These are phyloP conservation scores for Heliconius melpomene DNA, from an alignment of 1,140 invertebrate genomes.

Conservation along the genomic window DNA sequence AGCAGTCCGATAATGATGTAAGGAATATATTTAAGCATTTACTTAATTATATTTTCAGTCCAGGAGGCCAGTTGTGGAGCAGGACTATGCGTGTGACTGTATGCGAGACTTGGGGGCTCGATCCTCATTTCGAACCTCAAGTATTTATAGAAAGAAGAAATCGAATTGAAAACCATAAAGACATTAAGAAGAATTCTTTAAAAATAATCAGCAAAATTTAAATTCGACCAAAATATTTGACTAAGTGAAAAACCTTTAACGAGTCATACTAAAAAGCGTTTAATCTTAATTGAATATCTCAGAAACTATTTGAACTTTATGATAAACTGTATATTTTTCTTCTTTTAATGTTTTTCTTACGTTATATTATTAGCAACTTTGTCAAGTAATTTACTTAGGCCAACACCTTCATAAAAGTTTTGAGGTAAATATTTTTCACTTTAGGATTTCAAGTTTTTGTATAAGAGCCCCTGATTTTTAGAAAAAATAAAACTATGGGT, in stretches of 20 bases:
- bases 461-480: too few species aligned
- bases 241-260: background rate
- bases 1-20: slow-evolving; percentile 21
- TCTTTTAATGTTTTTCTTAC: background rate
- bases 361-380: background rate
- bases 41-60: background rate
- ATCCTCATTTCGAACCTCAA: too few species aligned
- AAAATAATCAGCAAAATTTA: background rate
- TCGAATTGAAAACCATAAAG: background rate
- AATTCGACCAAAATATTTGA: background rate
- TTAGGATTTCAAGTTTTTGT: background rate
- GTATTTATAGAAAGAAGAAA: background rate
- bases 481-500: too few species aligned
- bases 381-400: background rate
- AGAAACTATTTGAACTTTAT: background rate
- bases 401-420: background rate
- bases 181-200: background rate
- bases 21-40: background rate
- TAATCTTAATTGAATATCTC: slow-evolving; percentile 5
- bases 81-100: too few species aligned
- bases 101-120: too few species aligned
- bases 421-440: slow-evolving; percentile 16
- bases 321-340: background rate
- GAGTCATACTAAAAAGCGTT: background rate
- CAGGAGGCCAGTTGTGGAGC: too few species aligned